A percentile compares a stretch with the other conserved stretches of the same genome.
Evolutionary conservation across 1,140 invertebrate genomes (phyloP).

Genomic region (Mercenaria mercenaria): DNA sequence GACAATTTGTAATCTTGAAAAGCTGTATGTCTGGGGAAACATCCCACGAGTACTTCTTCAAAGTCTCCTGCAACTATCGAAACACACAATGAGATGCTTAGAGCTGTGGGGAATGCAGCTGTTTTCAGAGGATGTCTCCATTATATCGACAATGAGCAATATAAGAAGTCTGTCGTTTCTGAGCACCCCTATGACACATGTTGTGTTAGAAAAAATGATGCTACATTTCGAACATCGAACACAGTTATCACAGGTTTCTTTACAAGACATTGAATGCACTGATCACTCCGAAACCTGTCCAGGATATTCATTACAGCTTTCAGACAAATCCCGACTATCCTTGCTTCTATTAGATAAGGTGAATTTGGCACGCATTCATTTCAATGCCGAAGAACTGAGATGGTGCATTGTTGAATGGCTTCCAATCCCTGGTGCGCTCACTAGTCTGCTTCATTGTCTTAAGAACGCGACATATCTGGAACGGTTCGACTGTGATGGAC

Average conservation of each 20-base stretch:
- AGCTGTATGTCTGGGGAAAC: neutral
- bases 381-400: too few species aligned
- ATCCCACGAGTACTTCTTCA: neutral
- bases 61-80: neutral
- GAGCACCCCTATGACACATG: neutral
- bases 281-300: neutral
- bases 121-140: neutral
- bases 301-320: neutral
- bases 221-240: neutral
- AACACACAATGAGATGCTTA: neutral
- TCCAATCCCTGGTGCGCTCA: too few species aligned
- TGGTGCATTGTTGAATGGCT: too few species aligned
- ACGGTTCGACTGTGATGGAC: too few species aligned
- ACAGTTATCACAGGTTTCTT: neutral
- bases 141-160: neutral
- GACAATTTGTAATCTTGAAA: neutral
- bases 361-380: too few species aligned
- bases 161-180: neutral
- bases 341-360: too few species aligned
- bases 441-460: too few species aligned
- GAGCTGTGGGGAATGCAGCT: neutral
- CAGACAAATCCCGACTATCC: too few species aligned
- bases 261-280: neutral
- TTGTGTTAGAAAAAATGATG: neutral
- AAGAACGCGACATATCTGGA: too few species aligned